Evolutionary conservation across 1,140 invertebrate species (phyloP).

Genomic region (Bombyx mandarina): DNA sequence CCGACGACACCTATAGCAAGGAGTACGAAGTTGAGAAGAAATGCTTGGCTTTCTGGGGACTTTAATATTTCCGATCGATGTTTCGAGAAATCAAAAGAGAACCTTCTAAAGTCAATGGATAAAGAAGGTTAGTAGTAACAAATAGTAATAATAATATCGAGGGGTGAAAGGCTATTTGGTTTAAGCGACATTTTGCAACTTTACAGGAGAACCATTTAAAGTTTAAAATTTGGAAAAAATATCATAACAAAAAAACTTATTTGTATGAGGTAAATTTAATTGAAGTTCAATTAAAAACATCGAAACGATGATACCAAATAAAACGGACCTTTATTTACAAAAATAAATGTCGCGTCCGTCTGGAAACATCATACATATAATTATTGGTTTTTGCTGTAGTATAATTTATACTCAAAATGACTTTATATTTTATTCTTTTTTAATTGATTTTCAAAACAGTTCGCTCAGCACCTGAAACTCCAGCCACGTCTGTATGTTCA

Average conservation of each 20-base stretch:
- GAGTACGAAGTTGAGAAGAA: conserved; percentile 64
- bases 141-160: too few relatives aligned
- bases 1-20: conserved; percentile 63
- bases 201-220: too few relatives aligned
- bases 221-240: too few relatives aligned
- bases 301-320: too few relatives aligned
- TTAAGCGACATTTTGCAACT: too few relatives aligned
- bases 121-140: conserved; percentile 8
- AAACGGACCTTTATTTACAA: too few relatives aligned
- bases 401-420: too few relatives aligned
- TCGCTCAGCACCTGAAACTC: conserved; percentile 6
- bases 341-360: conserved; percentile 8
- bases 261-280: too few relatives aligned
- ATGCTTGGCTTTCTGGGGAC: conserved; percentile 66
- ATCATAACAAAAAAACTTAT: too few relatives aligned
- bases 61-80: conserved; percentile 30
- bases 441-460: conserved; percentile 8
- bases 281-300: too few relatives aligned
- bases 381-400: not conserved
- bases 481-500: conserved; percentile 4
- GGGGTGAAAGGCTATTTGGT: too few relatives aligned
- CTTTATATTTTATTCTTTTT: not conserved
- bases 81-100: conserved; percentile 15
- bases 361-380: conserved; percentile 14
- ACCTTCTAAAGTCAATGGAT: conserved; percentile 8